phyloP scores from a whole-genome alignment of 2,888 invertebrate species.

The Lepidochitona cinerea region DNA sequence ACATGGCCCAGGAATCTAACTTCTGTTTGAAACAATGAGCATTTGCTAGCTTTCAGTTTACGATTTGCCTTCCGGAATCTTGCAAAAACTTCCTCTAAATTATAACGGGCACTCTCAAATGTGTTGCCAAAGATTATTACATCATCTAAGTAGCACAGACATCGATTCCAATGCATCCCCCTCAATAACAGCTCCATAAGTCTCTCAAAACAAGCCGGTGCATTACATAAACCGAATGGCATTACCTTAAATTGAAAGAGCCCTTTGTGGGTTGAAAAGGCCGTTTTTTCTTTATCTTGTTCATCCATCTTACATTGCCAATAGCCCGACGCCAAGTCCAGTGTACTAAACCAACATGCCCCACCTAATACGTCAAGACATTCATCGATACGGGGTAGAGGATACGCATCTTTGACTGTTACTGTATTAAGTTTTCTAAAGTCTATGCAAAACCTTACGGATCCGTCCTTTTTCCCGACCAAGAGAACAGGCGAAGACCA shows the following conservation, averaged over 20 bases:
- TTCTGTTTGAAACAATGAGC: neutral
- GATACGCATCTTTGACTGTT: slow-evolving; percentile 2
- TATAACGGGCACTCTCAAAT: neutral
- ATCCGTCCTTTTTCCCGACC: neutral
- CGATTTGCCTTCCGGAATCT: neutral
- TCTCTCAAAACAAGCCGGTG: neutral
- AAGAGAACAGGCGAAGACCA: neutral
- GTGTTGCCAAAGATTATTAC: neutral
- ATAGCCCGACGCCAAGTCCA: neutral
- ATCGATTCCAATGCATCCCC: neutral
- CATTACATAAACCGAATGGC: neutral
- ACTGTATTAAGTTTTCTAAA: neutral
- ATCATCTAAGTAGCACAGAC: neutral
- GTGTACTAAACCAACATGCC: neutral
- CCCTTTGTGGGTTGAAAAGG: neutral
- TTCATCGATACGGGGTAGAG: slow-evolving; percentile 7
- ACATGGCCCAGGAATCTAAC: neutral
- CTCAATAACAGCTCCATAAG: neutral
- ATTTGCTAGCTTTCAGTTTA: neutral
- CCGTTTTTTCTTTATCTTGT: neutral
- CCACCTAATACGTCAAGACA: neutral
- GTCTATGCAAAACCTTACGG: neutral
- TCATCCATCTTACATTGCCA: neutral
- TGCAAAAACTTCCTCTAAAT: neutral
- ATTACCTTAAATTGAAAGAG: neutral